Percentiles rank a stretch among this genome's conserved stretches.
Evolutionary conservation across 1,140 invertebrate genomes (phyloP).

Genomic region (Grapholita molesta): DNA sequence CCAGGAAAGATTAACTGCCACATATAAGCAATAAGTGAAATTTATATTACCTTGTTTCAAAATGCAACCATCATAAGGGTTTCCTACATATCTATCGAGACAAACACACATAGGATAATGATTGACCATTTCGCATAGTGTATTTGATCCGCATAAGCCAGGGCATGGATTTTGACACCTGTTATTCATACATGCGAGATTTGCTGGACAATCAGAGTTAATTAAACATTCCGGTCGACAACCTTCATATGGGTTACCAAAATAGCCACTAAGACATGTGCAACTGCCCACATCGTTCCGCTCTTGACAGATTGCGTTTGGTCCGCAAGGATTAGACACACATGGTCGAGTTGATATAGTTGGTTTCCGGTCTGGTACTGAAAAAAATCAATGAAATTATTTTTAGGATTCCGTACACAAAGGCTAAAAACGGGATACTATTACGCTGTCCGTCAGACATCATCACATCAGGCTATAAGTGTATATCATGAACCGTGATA

Average conservation of each 20-base stretch:
- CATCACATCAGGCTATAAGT: too few species aligned
- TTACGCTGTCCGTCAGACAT: too few species aligned
- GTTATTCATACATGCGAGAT: slow-evolving; percentile 83
- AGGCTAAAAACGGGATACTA: too few species aligned
- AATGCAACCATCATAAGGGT: slow-evolving; percentile 82
- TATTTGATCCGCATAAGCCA: slow-evolving; percentile 85
- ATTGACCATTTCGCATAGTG: slow-evolving; percentile 85
- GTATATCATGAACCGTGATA: too few species aligned
- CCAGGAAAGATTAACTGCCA: background rate
- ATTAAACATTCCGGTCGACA: slow-evolving; percentile 87
- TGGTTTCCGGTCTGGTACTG: slow-evolving; percentile 49
- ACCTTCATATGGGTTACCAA: slow-evolving; percentile 86
- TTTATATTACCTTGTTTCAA: slow-evolving; percentile 77
- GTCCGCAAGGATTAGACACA: slow-evolving; percentile 80
- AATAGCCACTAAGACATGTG: slow-evolving; percentile 83
- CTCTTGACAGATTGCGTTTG: slow-evolving; percentile 85
- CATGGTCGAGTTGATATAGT: slow-evolving; percentile 49
- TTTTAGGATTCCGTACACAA: too few species aligned
- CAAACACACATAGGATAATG: slow-evolving; percentile 86
- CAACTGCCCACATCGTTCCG: slow-evolving; percentile 83
- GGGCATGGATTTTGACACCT: slow-evolving; percentile 89
- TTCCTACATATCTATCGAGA: slow-evolving; percentile 80
- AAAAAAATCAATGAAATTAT: slow-evolving; percentile 25
- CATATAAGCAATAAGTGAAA: background rate
- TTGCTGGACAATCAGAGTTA: slow-evolving; percentile 84